Evolutionary conservation across 1,140 invertebrate species (phyloP).

Genomic region (Tribolium madens): DNA sequence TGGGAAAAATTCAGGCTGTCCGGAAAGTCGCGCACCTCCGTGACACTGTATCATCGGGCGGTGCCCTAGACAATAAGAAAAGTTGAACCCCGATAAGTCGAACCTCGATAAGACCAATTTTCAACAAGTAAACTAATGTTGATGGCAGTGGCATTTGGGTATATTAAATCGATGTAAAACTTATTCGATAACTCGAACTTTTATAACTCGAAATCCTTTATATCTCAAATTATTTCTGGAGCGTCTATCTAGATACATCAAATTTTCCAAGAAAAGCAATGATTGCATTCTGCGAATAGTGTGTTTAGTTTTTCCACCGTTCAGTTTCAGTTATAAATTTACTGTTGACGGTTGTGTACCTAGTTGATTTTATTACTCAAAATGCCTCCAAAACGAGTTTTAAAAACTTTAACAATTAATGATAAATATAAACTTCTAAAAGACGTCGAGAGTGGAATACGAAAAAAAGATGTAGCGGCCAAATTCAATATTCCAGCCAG

Average conservation of each 20-base stretch:
- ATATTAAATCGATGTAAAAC: background rate
- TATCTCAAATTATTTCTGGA: constrained; percentile 16
- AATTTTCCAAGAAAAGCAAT: background rate
- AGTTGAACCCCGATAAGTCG: constrained; percentile 23
- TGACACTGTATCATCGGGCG: too few species aligned
- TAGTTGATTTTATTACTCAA: background rate
- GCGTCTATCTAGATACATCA: constrained; percentile 23
- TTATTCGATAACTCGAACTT: constrained; percentile 39
- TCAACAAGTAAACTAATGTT: constrained; percentile 34
- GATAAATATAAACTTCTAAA: constrained; percentile 53
- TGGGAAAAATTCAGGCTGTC: too few species aligned
- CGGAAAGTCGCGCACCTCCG: too few species aligned
- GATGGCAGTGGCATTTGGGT: background rate
- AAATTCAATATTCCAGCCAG: constrained; percentile 52
- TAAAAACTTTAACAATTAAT: constrained; percentile 50
- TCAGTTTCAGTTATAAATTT: background rate
- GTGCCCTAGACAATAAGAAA: too few species aligned
- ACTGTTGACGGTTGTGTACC: background rate
- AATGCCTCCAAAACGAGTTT: constrained; percentile 48
- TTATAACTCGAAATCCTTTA: constrained; percentile 14
- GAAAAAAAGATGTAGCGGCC: constrained; percentile 52
- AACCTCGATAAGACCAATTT: constrained; percentile 44
- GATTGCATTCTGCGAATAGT: background rate
- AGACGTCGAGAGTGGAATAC: constrained; percentile 52
- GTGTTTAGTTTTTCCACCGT: background rate